Evolutionary conservation across 2,797 vertebrate species (phyloP), one percentile per base, ranked within the genome.

Genomic region (Channa striata): DNA sequence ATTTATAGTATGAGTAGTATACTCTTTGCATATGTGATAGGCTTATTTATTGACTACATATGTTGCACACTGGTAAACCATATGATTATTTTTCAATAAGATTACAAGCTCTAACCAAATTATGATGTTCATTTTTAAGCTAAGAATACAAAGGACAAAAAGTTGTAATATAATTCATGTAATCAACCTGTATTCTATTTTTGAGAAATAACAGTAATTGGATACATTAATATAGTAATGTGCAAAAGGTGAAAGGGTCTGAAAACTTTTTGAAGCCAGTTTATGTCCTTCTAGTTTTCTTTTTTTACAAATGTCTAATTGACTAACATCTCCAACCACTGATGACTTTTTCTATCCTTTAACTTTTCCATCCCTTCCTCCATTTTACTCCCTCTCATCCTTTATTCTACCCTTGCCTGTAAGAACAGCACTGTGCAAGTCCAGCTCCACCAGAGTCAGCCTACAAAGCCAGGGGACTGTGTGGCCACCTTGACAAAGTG

Each of bases 401-500:
- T 42, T 49, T 77, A 51, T 57, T 70, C 48, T 68, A n/a, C 13
- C 40, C 51, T 68, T 65, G 68, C 37, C 63, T 63, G 59, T 70
- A 60, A 77, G 57, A 77, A 59, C 20, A 67, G 58, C 48, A 60
- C 21, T 50, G 43, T 21, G 40, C 19, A 46, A 43, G 62, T 57
- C 77, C 47, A 47, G 65, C 47, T 72, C 57, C 21, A 61, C 36
- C 39, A 63, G 43, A 65, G 59, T 72, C 61, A 62, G 59, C 53
- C 75, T 78, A 79, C 70, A 30, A 74, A 71, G 75, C 71, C 71
- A 25, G 44, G 57, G 77, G 74, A 80, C 75, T 64, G 46, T 56
- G 65, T 34, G 67, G 69, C 63, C 68, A 59, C 59, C 52, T 33
- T 83, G 87, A 90, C 74, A 84, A 87, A 88, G 76, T 80, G 68